Evolutionary conservation across 2,113 vertebrate species (phyloP), one percentile per base, ranked within the genome.

Genomic region (Leucosticte australis): DNA sequence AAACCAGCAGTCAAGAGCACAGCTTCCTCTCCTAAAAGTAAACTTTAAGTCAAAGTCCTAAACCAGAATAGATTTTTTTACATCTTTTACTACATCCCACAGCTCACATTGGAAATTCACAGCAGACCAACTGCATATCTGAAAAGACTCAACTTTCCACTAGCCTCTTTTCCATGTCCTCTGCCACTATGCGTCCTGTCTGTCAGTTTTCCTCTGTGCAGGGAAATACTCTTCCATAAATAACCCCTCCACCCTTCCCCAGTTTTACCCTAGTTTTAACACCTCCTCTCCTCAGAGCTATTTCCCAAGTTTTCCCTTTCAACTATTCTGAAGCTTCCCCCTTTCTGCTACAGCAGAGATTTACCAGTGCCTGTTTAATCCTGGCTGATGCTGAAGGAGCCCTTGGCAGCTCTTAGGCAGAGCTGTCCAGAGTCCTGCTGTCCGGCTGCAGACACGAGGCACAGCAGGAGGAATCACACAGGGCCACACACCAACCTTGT

Each of bases 321-420:
- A 62, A 1, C 10, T 62, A 1, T 3, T 68, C 11, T 24, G 35
- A 85, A 75, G 39, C 23, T 68, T 75, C 55, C 19, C 41, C 27
- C 14, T 27, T 83, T 68, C 31, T 2, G 1, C 39, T 39, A 59
- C 1, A 4, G 33, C 20, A 82, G 56, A 92, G 50, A 70, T 67
- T 78, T 74, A 81, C 31, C 26, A 76, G 28, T n/a, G 46, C 19
- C 46, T 37, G 41, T 65, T 52, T 15, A 65, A 77, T 24, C 31
- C 68, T 44, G 3, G 26, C 12, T 41, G 39, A 52, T 0, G 4
- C 2, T 41, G 50, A 60, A 1, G 37, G 17, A 84, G 55, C 9
- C 22, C 31, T 21, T 4, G 1, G 3, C 37, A 83, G 63, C 28
- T 55, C 28, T 33, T 4, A 3, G 0, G 3, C 7, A 35, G 79